Conservation (phyloP, 2,797 vertebrate species). For the Arnoldichthys spilopterus region DNA sequence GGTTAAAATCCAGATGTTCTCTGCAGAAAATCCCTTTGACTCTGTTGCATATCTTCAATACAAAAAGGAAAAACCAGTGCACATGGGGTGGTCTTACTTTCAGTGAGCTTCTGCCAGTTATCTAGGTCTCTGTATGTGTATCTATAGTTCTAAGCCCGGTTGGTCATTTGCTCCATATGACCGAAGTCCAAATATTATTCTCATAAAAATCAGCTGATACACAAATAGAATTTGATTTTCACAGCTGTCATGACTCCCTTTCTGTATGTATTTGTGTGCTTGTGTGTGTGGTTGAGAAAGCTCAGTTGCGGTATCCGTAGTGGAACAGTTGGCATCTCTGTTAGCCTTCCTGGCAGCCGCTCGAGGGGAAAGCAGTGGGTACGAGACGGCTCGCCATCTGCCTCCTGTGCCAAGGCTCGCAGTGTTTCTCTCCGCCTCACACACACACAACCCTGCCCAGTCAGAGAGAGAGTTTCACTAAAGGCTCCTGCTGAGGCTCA, state of each 20-base stretch:
- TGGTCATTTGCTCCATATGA: conserved; percentile 23
- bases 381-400: conserved; percentile 58
- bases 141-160: background rate
- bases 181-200: conserved; percentile 27
- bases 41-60: background rate
- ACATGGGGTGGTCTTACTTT: too few species aligned
- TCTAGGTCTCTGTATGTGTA: background rate
- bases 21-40: background rate
- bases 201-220: conserved; percentile 18
- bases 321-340: conserved; percentile 50
- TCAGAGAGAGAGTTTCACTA: conserved; percentile 29
- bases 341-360: conserved; percentile 42
- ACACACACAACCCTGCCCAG: conserved; percentile 18
- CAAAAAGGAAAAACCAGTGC: too few species aligned
- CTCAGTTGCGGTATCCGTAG: conserved; percentile 18
- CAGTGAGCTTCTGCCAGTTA: background rate
- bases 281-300: conserved; percentile 21
- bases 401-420: conserved; percentile 40
- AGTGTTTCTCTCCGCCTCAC: conserved; percentile 12
- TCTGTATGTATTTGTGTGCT: conserved; percentile 17
- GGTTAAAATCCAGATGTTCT: too few species aligned
- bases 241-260: conserved; percentile 32
- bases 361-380: conserved; percentile 43
- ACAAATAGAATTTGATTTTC: conserved; percentile 32
- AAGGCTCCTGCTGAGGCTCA: conserved; percentile 23